Evolutionary conservation across 2,113 vertebrate genomes (phyloP).

Genomic region (Pholis gunnellus): DNA sequence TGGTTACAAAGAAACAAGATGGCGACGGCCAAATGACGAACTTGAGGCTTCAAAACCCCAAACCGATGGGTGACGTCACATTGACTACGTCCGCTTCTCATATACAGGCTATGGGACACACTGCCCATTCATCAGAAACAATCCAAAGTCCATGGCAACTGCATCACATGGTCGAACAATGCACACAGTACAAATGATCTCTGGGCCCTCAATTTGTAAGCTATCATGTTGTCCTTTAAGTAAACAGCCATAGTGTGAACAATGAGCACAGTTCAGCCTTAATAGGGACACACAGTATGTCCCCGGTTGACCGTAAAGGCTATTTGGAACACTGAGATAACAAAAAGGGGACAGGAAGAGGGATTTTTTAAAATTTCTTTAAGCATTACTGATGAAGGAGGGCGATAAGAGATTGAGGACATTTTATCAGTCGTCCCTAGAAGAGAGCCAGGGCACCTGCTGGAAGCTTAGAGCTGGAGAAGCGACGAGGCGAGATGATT

Average conservation of each 20-base stretch:
- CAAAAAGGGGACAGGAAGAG: slow-evolving; percentile 34
- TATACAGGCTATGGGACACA: too few species aligned
- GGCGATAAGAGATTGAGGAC: slow-evolving; percentile 62
- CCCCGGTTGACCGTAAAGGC: slow-evolving; percentile 43
- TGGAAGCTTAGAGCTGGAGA: slow-evolving; percentile 36
- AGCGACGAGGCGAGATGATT: slow-evolving; percentile 32
- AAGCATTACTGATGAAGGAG: slow-evolving; percentile 50
- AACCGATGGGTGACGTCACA: too few species aligned
- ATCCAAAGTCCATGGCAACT: background rate
- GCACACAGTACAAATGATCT: background rate
- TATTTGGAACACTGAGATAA: slow-evolving; percentile 55
- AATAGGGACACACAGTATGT: slow-evolving; percentile 3
- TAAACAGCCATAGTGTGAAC: background rate
- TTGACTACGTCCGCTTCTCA: too few species aligned
- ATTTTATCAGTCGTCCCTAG: slow-evolving; percentile 48
- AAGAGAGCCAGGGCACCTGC: slow-evolving; percentile 15
- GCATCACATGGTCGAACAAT: background rate
- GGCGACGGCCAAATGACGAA: too few species aligned
- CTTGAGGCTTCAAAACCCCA: too few species aligned
- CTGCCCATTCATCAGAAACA: too few species aligned
- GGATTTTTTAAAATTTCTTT: slow-evolving; percentile 30
- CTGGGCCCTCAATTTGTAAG: background rate
- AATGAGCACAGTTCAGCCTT: slow-evolving; percentile 13
- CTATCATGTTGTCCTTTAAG: background rate
- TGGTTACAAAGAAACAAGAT: too few species aligned